phyloP scores from a whole-genome alignment of 1,140 invertebrate genomes.

The Laupala kohalensis region DNA sequence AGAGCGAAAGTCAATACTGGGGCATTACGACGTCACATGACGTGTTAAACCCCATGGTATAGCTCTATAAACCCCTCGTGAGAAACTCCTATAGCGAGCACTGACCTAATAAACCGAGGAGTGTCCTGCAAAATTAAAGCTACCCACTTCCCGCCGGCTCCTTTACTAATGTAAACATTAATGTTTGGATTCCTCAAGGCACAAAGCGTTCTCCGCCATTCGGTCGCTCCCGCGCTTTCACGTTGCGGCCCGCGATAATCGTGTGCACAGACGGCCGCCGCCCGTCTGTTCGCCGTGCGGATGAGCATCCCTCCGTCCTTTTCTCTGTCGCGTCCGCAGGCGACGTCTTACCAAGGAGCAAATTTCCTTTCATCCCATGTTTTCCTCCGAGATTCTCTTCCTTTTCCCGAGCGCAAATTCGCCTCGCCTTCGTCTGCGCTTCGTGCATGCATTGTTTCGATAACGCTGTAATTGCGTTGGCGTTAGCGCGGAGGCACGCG shows the following conservation, averaged over 20 bases:
- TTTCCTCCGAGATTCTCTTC: too few relatives aligned
- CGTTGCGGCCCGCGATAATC: too few relatives aligned
- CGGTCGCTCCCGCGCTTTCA: background rate
- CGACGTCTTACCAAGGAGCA: too few relatives aligned
- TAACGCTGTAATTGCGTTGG: too few relatives aligned
- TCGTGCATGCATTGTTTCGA: too few relatives aligned
- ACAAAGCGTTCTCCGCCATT: background rate
- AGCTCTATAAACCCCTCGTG: background rate
- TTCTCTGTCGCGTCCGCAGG: too few relatives aligned
- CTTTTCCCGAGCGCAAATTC: too few relatives aligned
- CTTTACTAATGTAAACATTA: background rate
- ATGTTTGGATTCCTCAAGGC: background rate
- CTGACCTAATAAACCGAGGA: background rate
- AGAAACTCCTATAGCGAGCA: background rate
- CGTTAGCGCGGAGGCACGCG: too few relatives aligned
- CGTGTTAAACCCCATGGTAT: background rate
- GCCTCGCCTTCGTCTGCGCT: too few relatives aligned
- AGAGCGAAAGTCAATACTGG: background rate
- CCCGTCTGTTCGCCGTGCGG: too few relatives aligned
- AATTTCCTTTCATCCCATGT: too few relatives aligned
- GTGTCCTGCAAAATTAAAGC: background rate
- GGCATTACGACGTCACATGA: background rate
- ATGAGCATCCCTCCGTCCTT: too few relatives aligned
- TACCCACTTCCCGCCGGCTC: background rate
- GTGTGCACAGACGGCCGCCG: background rate